Conservation (phyloP, 2,113 vertebrate genomes). For the Amphiprion ocellaris region DNA sequence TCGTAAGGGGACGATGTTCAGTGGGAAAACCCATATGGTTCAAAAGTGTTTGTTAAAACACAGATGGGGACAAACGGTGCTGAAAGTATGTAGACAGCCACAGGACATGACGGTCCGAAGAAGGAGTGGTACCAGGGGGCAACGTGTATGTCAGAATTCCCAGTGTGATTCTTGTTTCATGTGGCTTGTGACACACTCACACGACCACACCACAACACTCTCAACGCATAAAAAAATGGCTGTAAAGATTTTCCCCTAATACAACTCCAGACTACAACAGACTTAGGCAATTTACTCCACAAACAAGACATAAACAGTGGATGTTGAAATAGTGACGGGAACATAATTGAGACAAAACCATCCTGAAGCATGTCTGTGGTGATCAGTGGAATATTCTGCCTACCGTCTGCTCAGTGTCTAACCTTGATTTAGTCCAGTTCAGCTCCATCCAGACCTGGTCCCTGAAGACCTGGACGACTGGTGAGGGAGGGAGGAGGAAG, state of each 20-base stretch:
- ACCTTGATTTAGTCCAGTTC: constrained; percentile 42
- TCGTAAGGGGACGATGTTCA: constrained; percentile 23
- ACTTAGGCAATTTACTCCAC: constrained; percentile 33
- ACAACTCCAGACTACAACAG: constrained; percentile 48
- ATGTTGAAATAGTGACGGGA: constrained; percentile 15
- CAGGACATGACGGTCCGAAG: constrained; percentile 37
- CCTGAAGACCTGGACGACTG: constrained; percentile 34
- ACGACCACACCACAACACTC: constrained; percentile 37
- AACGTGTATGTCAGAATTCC: constrained; percentile 49
- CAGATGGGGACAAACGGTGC: constrained; percentile 46
- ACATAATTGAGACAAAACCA: constrained; percentile 25
- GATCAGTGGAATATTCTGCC: constrained; percentile 28
- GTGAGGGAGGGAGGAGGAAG: constrained; percentile 30
- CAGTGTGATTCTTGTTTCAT: constrained; percentile 39
- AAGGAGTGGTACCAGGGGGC: constrained; percentile 11
- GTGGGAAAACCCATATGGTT: constrained; percentile 36
- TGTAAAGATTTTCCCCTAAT: constrained; percentile 48
- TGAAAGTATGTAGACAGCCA: constrained; percentile 61
- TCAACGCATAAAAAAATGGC: constrained; percentile 48
- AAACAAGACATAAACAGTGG: constrained; percentile 38
- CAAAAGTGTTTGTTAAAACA: constrained; percentile 52
- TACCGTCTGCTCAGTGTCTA: constrained; percentile 28
- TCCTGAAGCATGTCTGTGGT: constrained; percentile 5
- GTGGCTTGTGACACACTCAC: constrained; percentile 64
- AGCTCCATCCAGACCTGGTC: constrained; percentile 44